phyloP scores from a whole-genome alignment of 2,113 vertebrate species.

The Nannobrachium achirus region DNA sequence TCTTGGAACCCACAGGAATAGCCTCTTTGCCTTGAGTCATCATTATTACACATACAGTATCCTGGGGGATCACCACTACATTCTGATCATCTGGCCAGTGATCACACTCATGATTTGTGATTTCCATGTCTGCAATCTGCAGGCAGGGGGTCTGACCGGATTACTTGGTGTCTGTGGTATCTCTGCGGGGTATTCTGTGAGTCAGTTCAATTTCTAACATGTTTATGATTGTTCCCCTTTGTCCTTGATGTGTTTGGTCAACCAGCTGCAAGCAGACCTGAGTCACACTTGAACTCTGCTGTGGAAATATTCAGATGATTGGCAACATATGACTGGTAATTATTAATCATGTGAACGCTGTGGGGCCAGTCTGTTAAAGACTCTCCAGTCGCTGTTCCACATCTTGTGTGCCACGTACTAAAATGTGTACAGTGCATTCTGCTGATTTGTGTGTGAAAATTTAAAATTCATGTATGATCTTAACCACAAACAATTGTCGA shows the following conservation, averaged over 20 bases:
- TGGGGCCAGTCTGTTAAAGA: slow-evolving; percentile 29
- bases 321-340: slow-evolving; percentile 63
- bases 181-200: slow-evolving; percentile 49
- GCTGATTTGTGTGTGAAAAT: too few relatives aligned
- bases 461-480: too few relatives aligned
- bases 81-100: slow-evolving; percentile 53
- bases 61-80: slow-evolving; percentile 35
- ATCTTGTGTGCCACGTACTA: slow-evolving; percentile 45
- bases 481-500: too few relatives aligned
- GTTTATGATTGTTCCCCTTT: slow-evolving; percentile 25
- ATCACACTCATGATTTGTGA: slow-evolving; percentile 27
- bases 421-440: too few relatives aligned
- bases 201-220: slow-evolving; percentile 22
- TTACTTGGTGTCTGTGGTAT: slow-evolving; percentile 42
- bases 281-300: slow-evolving; percentile 53
- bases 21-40: slow-evolving; percentile 45
- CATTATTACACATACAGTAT: neutral
- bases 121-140: slow-evolving; percentile 38
- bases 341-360: slow-evolving; percentile 53
- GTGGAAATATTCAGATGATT: slow-evolving; percentile 66
- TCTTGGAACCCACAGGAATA: slow-evolving; percentile 10
- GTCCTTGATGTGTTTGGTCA: slow-evolving; percentile 43
- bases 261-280: slow-evolving; percentile 62
- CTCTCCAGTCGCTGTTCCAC: slow-evolving; percentile 34
- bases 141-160: slow-evolving; percentile 39